Base-by-base conservation (phyloP, 1,140 invertebrate genomes). In the Andricus grossulariae region DNA sequence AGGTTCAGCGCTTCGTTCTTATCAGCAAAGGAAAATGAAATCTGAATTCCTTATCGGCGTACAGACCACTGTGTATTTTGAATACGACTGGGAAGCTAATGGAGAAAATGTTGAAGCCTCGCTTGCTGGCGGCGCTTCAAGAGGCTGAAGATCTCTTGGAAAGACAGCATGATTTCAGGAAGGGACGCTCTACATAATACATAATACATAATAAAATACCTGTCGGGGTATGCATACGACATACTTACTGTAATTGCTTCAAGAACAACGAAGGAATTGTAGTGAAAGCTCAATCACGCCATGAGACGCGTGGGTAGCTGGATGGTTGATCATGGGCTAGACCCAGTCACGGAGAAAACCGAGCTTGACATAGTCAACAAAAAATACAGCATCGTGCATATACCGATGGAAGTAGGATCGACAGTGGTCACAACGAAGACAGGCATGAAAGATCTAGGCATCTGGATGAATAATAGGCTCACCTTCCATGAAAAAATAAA, bases 331-430 rank as follows among this genome's bases (percentile, higher is more conserved):
- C n/a, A n/a, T n/a, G n/a, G n/a, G n/a, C n/a, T 86, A 3, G 52
- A 60, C 12, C 71, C 86, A 6, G 83, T 83, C 10, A 60, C 21
- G 12, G 45, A 84, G 12, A 88, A 86, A 75, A 87, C 86, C 0
- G 85, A 86, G 73, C 39, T 81, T 0, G 51, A 83, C 0, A 50
- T 86, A 6, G 52, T 88, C 13, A 82, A n/a, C n/a, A n/a, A n/a
- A n/a, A n/a, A n/a, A n/a, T n/a, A n/a, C n/a, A n/a, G n/a, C n/a
- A n/a, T n/a, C n/a, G 57, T 19, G 13, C n/a, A n/a, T n/a, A n/a
- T n/a, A n/a, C n/a, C n/a, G n/a, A n/a, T n/a, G n/a, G n/a, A n/a
- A n/a, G n/a, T n/a, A n/a, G n/a, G n/a, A n/a, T n/a, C n/a, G n/a
- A n/a, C n/a, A n/a, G n/a, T n/a, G n/a, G n/a, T n/a, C n/a, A n/a